Percentiles rank a stretch among this genome's conserved stretches.
Evolutionary conservation across 2,113 vertebrate species (phyloP).

Genomic region (Sciurus niger): DNA sequence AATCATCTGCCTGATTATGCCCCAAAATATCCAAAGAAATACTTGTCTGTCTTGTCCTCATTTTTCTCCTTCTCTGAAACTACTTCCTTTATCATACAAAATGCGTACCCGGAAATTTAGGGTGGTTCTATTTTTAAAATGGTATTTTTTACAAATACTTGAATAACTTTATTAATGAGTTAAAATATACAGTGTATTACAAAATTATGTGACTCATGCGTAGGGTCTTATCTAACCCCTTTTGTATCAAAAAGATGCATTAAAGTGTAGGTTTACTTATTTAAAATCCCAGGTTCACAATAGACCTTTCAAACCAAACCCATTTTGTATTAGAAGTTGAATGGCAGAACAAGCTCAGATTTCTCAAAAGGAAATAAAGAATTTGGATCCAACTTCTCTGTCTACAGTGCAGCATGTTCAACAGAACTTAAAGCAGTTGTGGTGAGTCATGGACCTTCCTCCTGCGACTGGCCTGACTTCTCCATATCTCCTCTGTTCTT

Average conservation of each 20-base stretch:
- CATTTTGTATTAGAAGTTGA: background rate
- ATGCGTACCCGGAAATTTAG: constrained; percentile 39
- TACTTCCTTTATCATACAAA: constrained; percentile 41
- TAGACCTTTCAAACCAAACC: constrained; percentile 46
- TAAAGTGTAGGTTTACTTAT: background rate
- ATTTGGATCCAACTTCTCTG: background rate
- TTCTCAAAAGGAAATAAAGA: background rate
- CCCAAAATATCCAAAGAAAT: constrained; percentile 59
- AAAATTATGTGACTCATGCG: constrained; percentile 65
- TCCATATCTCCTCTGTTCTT: background rate
- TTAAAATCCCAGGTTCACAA: background rate
- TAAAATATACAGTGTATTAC: constrained; percentile 48
- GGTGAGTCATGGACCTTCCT: background rate
- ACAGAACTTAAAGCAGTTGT: background rate
- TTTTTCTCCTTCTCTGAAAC: constrained; percentile 47
- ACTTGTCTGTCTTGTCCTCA: background rate
- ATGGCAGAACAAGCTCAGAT: background rate
- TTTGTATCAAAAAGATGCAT: constrained; percentile 38
- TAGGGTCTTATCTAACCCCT: constrained; percentile 2
- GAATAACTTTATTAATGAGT: constrained; percentile 21
- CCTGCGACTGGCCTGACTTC: background rate
- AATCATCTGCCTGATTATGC: constrained; percentile 63
- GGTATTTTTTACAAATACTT: background rate
- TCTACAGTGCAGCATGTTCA: background rate
- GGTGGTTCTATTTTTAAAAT: constrained; percentile 56